Evolutionary conservation across 53 echinoderm and acorn worm species (phyloP).

Genomic region (Crossaster papposus): DNA sequence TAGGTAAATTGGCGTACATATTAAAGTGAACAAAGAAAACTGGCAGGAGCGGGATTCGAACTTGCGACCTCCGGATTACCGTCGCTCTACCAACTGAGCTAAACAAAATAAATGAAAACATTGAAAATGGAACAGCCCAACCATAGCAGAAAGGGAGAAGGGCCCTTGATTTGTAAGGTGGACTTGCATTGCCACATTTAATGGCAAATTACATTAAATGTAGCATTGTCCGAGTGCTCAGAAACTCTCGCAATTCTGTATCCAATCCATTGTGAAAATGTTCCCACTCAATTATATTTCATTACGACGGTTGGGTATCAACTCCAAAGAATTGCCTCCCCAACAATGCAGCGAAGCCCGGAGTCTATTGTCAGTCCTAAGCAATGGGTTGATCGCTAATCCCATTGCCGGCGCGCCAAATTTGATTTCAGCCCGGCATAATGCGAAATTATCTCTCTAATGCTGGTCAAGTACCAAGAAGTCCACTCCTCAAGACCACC

Average conservation of each 20-base stretch:
- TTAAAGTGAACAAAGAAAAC: too few species aligned
- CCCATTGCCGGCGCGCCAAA: conserved; percentile 49
- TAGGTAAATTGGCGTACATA: too few species aligned
- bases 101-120: neutral
- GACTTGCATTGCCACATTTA: neutral
- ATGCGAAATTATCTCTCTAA: conserved; percentile 31
- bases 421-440: conserved; percentile 41
- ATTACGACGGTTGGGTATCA: conserved; percentile 36
- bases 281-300: conserved; percentile 25
- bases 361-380: neutral
- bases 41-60: too few species aligned
- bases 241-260: conserved; percentile 37
- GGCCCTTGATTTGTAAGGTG: neutral
- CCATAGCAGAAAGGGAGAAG: neutral
- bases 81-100: too few species aligned
- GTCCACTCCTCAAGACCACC: neutral
- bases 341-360: neutral
- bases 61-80: too few species aligned
- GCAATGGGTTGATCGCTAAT: conserved; percentile 30
- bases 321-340: conserved; percentile 16
- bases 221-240: conserved; percentile 20
- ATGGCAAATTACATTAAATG: conserved; percentile 11
- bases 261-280: conserved; percentile 24
- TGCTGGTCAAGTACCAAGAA: neutral
- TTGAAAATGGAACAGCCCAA: neutral